Evolutionary conservation across 2,113 vertebrate species (phyloP), one percentile per base, ranked within the genome.

Genomic region (Mesocricetus auratus): DNA sequence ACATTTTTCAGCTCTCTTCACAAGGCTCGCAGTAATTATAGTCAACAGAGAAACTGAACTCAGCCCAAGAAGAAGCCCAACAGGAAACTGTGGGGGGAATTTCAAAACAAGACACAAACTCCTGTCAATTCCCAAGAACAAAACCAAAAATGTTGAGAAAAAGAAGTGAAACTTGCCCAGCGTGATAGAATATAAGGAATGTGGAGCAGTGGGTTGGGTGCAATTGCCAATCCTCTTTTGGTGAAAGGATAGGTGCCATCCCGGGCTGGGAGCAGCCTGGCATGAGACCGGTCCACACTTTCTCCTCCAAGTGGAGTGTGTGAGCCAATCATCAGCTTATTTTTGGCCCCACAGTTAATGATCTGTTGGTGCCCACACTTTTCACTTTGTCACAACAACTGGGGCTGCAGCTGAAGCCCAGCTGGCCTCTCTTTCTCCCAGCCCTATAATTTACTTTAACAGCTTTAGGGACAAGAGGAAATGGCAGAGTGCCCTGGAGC

Each of bases 391-490:
- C 98, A 98, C 97, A 94, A 98, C 97, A 98, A 95, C 96, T 0
- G 0, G 96, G 91, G 90, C 93, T 96, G 97, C 98, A 98, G 97
- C 98, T 98, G 98, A 96, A 94, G 96, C 96, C 94, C 98, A 98
- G 98, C 98, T 98, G 98, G 97, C 53, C 4, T 94, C 97, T 95
- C 78, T 0, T 96, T 96, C 93, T 89, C 91, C 92, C 93, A 45
- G 58, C 95, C 98, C 98, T 98, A n/a, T 98, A 98, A 98, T 98
- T 98, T 98, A 97, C 94, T 91, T 97, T 97, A 98, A 98, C 98
- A 97, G 98, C 97, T 97, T 98, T 97, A 94, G 96, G 94, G 98
- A 97, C 95, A 95, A 95, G 93, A 98, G 98, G 98, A 98, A 98
- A 96, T 89, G 97, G 97, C 69, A 45, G 77, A 94, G 95, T 95